Conservation (phyloP, 2,888 invertebrate species). For the Drosophila rubida region DNA sequence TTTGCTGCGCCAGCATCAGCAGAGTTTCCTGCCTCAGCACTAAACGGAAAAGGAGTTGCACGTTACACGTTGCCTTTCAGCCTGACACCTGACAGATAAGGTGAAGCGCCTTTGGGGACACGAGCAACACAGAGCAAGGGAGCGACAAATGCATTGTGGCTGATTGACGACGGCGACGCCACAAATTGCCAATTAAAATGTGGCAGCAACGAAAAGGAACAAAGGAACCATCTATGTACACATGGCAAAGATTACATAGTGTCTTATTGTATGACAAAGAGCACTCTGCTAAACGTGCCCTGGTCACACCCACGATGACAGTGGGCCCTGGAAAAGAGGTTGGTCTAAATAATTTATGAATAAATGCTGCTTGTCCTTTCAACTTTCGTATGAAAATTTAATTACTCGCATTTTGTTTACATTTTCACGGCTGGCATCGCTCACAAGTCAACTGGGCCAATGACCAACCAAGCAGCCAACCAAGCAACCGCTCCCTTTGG, state of each 20-base stretch:
- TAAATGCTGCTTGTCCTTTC: slow-evolving; percentile 55
- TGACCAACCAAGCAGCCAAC: slow-evolving; percentile 35
- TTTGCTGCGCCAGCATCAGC: slow-evolving; percentile 36
- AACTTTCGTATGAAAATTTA: slow-evolving; percentile 67
- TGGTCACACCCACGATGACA: slow-evolving; percentile 31
- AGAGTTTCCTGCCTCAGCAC: slow-evolving; percentile 30
- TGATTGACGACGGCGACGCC: slow-evolving; percentile 58
- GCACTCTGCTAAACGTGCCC: not conserved
- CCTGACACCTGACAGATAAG: slow-evolving; percentile 4
- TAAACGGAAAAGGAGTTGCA: slow-evolving; percentile 24
- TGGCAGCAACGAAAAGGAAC: slow-evolving; percentile 18
- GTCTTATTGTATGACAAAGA: slow-evolving; percentile 2
- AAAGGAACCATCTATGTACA: slow-evolving; percentile 13
- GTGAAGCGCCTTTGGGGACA: not conserved
- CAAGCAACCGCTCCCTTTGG: slow-evolving; percentile 14
- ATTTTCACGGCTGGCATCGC: slow-evolving; percentile 62
- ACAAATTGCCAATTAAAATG: slow-evolving; percentile 71
- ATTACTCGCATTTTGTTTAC: slow-evolving; percentile 76
- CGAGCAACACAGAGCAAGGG: not conserved
- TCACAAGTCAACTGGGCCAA: slow-evolving; percentile 51
- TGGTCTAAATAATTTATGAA: slow-evolving; percentile 63
- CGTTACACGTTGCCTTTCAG: slow-evolving; percentile 6
- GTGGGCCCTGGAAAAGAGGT: slow-evolving; percentile 7
- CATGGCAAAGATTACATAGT: not conserved
- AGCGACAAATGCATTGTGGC: slow-evolving; percentile 52